Conservation (phyloP, 2,888 invertebrate genomes). For the Trissolcus brochymenae region DNA sequence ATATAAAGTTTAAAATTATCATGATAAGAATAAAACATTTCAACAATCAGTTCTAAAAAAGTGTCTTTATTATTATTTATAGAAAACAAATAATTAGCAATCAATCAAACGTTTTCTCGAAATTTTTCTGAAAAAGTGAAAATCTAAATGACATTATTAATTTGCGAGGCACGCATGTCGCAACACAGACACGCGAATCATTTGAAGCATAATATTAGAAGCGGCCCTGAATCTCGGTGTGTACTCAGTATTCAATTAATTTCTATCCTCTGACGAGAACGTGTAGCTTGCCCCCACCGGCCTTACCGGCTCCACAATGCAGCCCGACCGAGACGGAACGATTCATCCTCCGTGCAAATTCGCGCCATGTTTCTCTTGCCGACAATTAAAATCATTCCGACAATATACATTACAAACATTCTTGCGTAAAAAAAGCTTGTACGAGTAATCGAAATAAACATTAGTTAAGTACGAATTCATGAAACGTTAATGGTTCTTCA, state of each 20-base stretch:
- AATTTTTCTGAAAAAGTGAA: too few species aligned
- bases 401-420: constrained; percentile 29
- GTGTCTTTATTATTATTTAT: too few species aligned
- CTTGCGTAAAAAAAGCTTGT: constrained; percentile 1
- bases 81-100: neutral
- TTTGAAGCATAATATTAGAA: constrained; percentile 18
- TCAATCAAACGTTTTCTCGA: too few species aligned
- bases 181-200: neutral
- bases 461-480: neutral
- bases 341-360: constrained; percentile 19
- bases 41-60: too few species aligned
- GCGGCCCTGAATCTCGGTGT: constrained; percentile 38
- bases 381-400: constrained; percentile 34
- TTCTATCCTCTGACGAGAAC: constrained; percentile 37
- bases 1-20: neutral
- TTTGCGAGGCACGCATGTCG: constrained; percentile 1
- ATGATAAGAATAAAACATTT: too few species aligned
- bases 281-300: constrained; percentile 13
- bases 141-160: neutral
- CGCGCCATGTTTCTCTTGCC: constrained; percentile 18
- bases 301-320: constrained; percentile 12
- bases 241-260: constrained; percentile 49
- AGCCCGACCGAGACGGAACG: constrained; percentile 21
- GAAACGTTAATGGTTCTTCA: neutral
- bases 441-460: constrained; percentile 6